Base-by-base conservation (phyloP, 2,113 vertebrate species). In the Pachycephala philippinensis region DNA sequence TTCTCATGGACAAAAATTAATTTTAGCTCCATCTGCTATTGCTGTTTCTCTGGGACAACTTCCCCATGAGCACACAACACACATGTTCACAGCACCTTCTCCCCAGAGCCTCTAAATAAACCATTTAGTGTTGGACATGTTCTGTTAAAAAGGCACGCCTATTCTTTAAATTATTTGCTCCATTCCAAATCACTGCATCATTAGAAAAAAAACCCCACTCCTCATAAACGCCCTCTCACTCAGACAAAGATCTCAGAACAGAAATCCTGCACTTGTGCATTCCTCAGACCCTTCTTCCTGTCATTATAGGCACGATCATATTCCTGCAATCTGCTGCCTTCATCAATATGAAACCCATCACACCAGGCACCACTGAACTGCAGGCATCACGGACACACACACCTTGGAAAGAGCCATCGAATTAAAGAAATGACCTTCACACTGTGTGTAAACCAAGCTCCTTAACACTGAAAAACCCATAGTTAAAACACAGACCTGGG, bases 241-340 rank as follows among this genome's bases (percentile, higher is more conserved):
- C 56, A 74, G 75, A 88, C 42, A 75, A 63, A 90, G 59, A 86
- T 54, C 71, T 70, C 33, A 66, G 52, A 84, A 33, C 40, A 93
- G 79, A 89, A 93, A 78, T 44, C 79, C 92, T 81, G 83, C 5
- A 7, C 53, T 64, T 74, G 40, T 63, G 64, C 71, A 70, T 86
- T 81, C 60, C 76, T 81, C 79, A 86, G 75, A 92, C 44, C 42
- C 76, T 93, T 72, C 88, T 74, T 74, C 75, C 72, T 84, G 71
- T 59, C 92, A 53, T 75, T 92, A 74, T 1, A 75, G 72, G 70
- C 88, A 63, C 0, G 27, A 80, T 90, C 92, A 88, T 49, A 93
- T 86, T 88, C 63, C 82, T 86, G 82, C 68, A 95, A 78, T 81
- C 90, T 88, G 83, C 71, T 92, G 83, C 23, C 92, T 56, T 93